Base-by-base conservation (phyloP, 2,888 invertebrate genomes). In the Dastarcus helophoroides region DNA sequence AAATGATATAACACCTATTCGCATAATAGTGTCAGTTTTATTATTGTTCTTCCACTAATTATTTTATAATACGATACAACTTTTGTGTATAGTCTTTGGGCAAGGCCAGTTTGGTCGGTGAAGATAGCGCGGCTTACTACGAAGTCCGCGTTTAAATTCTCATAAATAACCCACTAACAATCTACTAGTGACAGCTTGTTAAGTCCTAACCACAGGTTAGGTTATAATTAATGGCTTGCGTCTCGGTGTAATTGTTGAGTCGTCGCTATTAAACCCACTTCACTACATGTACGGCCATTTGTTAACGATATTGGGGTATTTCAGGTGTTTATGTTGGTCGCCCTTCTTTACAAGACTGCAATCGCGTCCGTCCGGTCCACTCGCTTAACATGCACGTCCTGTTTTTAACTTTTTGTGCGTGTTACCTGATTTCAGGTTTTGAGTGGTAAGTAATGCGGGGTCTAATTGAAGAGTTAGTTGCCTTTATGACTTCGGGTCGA, bases 181-280 rank as follows among this genome's bases (percentile, higher is more conserved):
- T 63, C 63, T 59, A 53, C 60, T 55, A 59, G 59, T 61, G 63
- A 63, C 63, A 62, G 63, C 63, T 63, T 61, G 63, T 63, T 63
- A 63, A 63, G 62, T 60, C 57, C 61, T 63, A 63, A 62, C 63
- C 63, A 63, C 63, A 61, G 63, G 63, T 63, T 63, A 63, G 59
- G 58, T 61, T 63, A 62, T 63, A 63, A 63, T 63, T 63, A 62
- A 63, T 63, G 62, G 59, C 59, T 54, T 58, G 58, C 61, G 62
- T 63, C 62, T 61, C 56, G 48, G 46, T 50, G 58, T 63, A 62
- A 63, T 63, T 62, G 62, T 62, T 58, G 60, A 53, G 50, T 58
- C 59, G 58, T 58, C 62, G 59, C 60, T 58, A 56, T 58, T 59
- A 56, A 55, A 56, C 53, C 54, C 56, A 56, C 55, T 53, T 55